Percentiles rank a stretch among this genome's conserved stretches.
Evolutionary conservation across 2,113 vertebrate genomes (phyloP).

Genomic region (Todiramphus chloris): DNA sequence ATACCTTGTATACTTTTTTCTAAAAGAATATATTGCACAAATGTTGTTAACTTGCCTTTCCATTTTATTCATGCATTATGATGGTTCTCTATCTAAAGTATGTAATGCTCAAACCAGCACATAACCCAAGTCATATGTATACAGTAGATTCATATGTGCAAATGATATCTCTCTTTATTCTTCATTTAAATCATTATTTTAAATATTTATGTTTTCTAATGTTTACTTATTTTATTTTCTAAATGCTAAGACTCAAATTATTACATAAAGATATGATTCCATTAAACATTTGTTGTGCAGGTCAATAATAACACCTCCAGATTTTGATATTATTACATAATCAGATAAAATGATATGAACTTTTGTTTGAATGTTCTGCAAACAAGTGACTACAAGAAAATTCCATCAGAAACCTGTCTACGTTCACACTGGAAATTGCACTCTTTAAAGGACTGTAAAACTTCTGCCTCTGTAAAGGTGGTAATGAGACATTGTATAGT

Average conservation of each 20-base stretch:
- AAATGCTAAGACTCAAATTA: not conserved
- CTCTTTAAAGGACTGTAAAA: not conserved
- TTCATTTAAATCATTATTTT: not conserved
- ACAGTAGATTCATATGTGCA: not conserved
- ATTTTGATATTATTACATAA: not conserved
- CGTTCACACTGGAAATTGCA: not conserved
- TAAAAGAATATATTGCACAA: slow-evolving; percentile 6
- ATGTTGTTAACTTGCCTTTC: slow-evolving; percentile 9
- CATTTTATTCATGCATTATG: not conserved
- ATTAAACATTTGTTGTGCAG: not conserved
- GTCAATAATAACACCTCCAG: not conserved
- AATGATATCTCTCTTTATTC: not conserved
- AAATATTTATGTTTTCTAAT: not conserved
- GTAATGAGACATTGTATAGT: not conserved
- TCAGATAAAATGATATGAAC: not conserved
- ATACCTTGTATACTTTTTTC: slow-evolving; percentile 18
- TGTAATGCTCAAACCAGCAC: not conserved
- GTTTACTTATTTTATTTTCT: not conserved
- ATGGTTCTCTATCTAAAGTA: not conserved
- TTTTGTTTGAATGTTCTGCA: not conserved
- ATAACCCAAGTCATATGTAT: not conserved
- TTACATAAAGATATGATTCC: not conserved
- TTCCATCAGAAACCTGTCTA: not conserved
- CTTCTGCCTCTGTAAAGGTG: not conserved
- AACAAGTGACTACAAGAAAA: not conserved